Evolutionary conservation across 1,140 invertebrate genomes (phyloP).

Genomic region (Periplaneta americana): DNA sequence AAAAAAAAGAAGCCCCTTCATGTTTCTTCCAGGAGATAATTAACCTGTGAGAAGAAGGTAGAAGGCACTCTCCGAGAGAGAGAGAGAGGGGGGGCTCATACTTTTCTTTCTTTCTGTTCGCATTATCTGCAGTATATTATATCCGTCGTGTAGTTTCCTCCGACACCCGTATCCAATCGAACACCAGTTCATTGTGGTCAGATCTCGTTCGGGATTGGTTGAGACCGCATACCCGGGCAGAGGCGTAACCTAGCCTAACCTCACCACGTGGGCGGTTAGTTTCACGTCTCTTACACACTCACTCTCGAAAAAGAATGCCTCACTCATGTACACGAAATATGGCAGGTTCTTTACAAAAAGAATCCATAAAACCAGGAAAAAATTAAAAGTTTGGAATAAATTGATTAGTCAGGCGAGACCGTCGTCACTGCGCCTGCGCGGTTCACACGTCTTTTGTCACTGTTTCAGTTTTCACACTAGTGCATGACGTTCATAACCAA

Average conservation of each 20-base stretch:
- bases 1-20: background rate
- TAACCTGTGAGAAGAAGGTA: background rate
- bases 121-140: background rate
- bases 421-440: too few relatives aligned
- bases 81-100: background rate
- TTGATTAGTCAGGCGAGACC: background rate
- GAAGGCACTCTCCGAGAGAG: background rate
- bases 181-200: background rate
- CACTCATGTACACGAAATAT: background rate
- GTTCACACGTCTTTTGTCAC: too few relatives aligned
- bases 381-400: background rate
- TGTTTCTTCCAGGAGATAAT: background rate
- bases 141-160: background rate
- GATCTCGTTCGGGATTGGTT: background rate
- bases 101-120: background rate
- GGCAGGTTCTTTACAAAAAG: background rate
- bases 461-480: too few relatives aligned
- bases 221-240: background rate
- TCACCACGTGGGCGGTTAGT: background rate
- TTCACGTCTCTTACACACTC: background rate
- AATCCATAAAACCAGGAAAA: background rate
- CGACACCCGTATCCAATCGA: conserved; percentile 1
- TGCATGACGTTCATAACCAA: too few relatives aligned
- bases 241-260: background rate
- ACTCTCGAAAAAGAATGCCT: background rate